Evolutionary conservation across 2,797 vertebrate species (phyloP).

Genomic region (Aotus griseimembra): DNA sequence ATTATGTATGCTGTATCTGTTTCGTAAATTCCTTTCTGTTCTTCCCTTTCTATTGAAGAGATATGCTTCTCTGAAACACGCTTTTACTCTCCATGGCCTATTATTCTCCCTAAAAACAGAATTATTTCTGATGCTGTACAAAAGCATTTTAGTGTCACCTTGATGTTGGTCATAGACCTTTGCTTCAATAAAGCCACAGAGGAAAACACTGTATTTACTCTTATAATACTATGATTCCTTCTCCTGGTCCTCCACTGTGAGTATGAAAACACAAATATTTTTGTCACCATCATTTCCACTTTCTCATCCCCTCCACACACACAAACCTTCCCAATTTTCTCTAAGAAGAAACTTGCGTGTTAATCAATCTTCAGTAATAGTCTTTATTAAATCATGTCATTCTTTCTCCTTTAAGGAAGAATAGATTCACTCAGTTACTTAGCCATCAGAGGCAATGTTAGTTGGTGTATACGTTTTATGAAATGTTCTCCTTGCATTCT

Average conservation of each 20-base stretch:
- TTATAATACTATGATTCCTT: background rate
- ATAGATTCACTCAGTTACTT: background rate
- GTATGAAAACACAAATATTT: background rate
- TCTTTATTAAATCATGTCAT: background rate
- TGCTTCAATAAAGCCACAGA: constrained; percentile 7
- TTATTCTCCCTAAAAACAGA: constrained; percentile 12
- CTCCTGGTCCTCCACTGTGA: background rate
- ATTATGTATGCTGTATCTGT: background rate
- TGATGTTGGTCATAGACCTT: background rate
- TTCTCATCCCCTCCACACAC: too few species aligned
- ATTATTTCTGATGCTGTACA: background rate
- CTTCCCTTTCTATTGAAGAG: background rate
- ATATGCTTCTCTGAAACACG: background rate
- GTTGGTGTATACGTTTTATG: background rate
- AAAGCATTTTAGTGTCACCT: constrained; percentile 50
- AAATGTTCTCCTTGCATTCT: background rate
- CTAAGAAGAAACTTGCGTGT: background rate
- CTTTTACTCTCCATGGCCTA: background rate
- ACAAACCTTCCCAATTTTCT: background rate
- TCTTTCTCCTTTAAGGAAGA: constrained; percentile 25
- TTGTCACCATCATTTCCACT: background rate
- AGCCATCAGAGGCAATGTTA: background rate
- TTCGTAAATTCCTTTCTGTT: background rate
- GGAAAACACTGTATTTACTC: constrained; percentile 3
- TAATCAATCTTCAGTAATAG: background rate